Evolutionary conservation across 2,888 invertebrate genomes (phyloP), one percentile per base, ranked within the genome.

Genomic region (Archips xylosteana): DNA sequence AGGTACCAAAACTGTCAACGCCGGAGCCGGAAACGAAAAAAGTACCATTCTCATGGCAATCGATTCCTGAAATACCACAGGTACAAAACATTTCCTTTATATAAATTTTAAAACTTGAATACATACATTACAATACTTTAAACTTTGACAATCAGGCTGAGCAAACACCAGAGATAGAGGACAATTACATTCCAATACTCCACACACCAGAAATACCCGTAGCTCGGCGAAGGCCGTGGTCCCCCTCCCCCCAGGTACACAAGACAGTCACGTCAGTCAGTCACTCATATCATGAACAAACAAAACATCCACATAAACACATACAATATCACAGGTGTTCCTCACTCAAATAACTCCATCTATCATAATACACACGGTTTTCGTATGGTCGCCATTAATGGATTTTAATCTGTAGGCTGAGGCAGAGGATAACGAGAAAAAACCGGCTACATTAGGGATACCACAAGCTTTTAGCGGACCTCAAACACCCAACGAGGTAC

Each of bases 31-130:
- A 89, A 13, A 75, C 78, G 75, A 85, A 84, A 79, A 86, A 84
- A 78, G 88, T 91, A 60, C 87, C 90, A 66, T 93, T 94, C 82
- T 94, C 94, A 76, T 94, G 94, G 94, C 83, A 93, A 77, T 86
- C 87, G 61, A 94, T 94, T 82, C 93, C 94, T 77, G 94, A 93
- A 88, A 87, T 94, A 83, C 92, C 93, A 80, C 93, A 94, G 94
- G 94, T 94, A 93, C 73, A 80, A 45, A 71, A 65, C 74, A 51
- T 62, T 47, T 47, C 60, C 74, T 57, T 45, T 59, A 70, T 12
- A 4, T 57, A 70, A 61, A 39, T 15, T 61, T 60, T 60, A 74
- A 65, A 15, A 67, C 47, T 70, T 75, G 69, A 74, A 65, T 68
- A 62, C 36, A 63, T 54, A 60, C 70, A 70, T 74, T 75, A 76